Evolutionary conservation across 1,140 invertebrate species (phyloP).

Genomic region (Eriocheir sinensis): DNA sequence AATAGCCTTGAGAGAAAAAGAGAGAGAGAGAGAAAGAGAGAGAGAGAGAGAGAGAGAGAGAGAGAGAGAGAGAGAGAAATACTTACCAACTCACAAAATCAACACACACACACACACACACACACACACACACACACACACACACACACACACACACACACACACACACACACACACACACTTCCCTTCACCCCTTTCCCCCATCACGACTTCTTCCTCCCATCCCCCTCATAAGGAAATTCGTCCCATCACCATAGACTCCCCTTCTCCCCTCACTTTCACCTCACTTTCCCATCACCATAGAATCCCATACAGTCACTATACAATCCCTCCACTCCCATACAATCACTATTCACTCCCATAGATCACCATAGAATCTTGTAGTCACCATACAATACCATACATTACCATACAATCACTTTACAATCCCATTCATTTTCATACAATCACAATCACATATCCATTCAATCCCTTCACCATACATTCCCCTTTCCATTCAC

Average conservation of each 20-base stretch:
- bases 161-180: not conserved
- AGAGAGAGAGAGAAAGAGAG: not conserved
- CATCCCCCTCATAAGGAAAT: too few species aligned
- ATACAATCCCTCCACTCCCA: not conserved
- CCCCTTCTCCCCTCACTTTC: not conserved
- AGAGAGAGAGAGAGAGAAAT: not conserved
- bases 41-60: not conserved
- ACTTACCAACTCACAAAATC: too few species aligned
- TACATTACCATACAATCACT: too few species aligned
- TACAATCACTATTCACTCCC: not conserved
- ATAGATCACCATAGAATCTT: not conserved
- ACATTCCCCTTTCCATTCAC: too few species aligned
- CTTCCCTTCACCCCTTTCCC: not conserved
- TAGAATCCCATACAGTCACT: not conserved
- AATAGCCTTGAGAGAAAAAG: not conserved
- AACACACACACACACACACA: conserved; percentile 5
- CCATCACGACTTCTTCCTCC: too few species aligned
- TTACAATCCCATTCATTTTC: not conserved
- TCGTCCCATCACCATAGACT: not conserved
- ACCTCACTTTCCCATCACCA: not conserved
- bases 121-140: conserved; percentile 50
- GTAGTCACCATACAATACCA: too few species aligned
- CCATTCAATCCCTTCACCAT: not conserved
- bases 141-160: conserved; percentile 53
- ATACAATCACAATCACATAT: not conserved